Percentiles rank a stretch among this genome's conserved stretches.
These are phyloP conservation scores for Phalloptychus januarius DNA, from an alignment of 2,797 vertebrate genomes.

Conservation along the genomic window DNA sequence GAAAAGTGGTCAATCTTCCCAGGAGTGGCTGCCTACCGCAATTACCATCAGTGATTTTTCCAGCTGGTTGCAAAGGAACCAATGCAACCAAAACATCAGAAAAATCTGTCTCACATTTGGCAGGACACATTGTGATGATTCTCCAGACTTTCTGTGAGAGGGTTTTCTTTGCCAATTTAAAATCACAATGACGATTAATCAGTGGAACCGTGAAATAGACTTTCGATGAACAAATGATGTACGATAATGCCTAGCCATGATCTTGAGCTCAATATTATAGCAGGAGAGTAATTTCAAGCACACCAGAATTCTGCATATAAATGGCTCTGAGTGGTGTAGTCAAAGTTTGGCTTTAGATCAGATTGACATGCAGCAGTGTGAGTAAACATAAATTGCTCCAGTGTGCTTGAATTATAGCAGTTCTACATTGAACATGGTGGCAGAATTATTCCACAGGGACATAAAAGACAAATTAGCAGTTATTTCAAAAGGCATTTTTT, in stretches of 20 bases:
- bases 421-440: background rate
- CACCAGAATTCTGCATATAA: background rate
- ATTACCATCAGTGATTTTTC: background rate
- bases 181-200: too few species aligned
- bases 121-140: background rate
- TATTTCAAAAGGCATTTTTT: background rate
- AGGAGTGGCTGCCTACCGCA: background rate
- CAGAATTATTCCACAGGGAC: background rate
- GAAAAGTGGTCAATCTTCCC: background rate
- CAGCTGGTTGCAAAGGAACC: background rate
- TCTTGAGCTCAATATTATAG: background rate
- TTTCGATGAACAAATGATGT: background rate
- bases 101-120: background rate
- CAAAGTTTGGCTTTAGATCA: background rate
- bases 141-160: background rate
- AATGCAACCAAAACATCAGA: background rate
- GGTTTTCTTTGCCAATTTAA: background rate
- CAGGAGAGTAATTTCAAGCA: background rate
- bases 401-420: background rate
- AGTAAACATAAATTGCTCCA: background rate
- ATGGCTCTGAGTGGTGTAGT: background rate
- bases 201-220: background rate
- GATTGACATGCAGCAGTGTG: background rate
- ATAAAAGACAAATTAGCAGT: background rate
- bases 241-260: background rate